Evolutionary conservation across 2,888 invertebrate genomes (phyloP), one percentile per base, ranked within the genome.

Genomic region (Leptopilina drosophilae): DNA sequence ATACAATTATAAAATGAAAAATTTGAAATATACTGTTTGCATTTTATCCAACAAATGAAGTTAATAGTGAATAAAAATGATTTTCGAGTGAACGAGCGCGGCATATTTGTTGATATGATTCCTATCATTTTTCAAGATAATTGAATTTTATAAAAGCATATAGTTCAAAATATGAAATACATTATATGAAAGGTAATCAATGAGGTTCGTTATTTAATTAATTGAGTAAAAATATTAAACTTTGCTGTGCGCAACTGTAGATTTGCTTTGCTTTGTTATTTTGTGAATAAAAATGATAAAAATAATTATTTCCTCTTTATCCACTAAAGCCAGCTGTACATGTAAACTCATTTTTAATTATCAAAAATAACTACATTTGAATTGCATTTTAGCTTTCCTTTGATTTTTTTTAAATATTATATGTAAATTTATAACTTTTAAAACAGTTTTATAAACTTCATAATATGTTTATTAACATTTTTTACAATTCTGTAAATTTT

Each of bases 91-190:
- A 69, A 69, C 6, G 26, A 53, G 26, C 69, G n/a, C 46, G 11
- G 33, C 2, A 53, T 7, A 53, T 26, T 53, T 26, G 69, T 69
- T 69, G 33, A 42, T 42, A 42, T 42, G 42, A 33, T 33, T 4
- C 56, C 33, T 53, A 56, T 73, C 73, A 56, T 73, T 73, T 73
- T 73, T 73, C 56, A 53, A 56, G 56, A 59, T 73, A 73, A 73
- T 73, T 73, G 73, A 8, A 12, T 73, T 49, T 56, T 59, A 33
- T 73, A 59, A 73, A 73, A 73, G 56, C 73, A 33, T 53, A 20
- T 14, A 73, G 8, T n/a, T 56, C 56, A 33, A 56, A 33, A 73
- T 26, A 11, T 33, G 33, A 59, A 73, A 33, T n/a, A 40, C 20
- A 49, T 49, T 49, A 49, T 62, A 33, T 73, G n/a, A 73, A 56